Base-by-base conservation (phyloP, 1,140 invertebrate genomes). In the Maniola jurtina region DNA sequence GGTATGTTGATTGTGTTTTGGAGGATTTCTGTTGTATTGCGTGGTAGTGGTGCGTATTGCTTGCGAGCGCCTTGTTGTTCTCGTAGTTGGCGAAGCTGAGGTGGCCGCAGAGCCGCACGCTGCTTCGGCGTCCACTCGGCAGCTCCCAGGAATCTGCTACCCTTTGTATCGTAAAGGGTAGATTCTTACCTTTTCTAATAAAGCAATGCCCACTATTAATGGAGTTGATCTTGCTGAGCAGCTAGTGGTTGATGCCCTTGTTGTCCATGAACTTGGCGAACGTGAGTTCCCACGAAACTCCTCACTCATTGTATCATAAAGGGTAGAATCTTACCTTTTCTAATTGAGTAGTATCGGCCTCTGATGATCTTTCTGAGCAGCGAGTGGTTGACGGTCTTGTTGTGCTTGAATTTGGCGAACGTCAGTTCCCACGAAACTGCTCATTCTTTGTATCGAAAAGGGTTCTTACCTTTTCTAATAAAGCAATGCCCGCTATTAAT, bases 101-200 rank as follows among this genome's bases (percentile, higher is more conserved):
- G 57, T 79, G 72, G 9, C 76, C 75, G 25, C 70, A 69, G 2
- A 79, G 70, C 5, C 47, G 35, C 8, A 42, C 14, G 13, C 38
- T 79, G 66, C 11, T 74, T 69, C 2, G 72, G 66, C 0, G 72
- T 68, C 9, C 68, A 45, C 9, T 71, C 61, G 48, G 72, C 55
- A 40, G 74, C 75, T 34, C 42, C 60, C 7, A 76, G 54, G 38
- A 77, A 77, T 15, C 67, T 63, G 2, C 68, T 11, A 73, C 83
- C 64, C 85, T 91, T 15, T 79, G 70, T 8, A 95, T 89, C 1
- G 89, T 75, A 5, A 70, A 72, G 7, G 81, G 77, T n/a, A 94
- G 81, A 83, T 95, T 90, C 91, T 93, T n/a, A n/a, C n/a, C n/a
- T n/a, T n/a, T n/a, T n/a, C n/a, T n/a, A n/a, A n/a, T n/a, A n/a